phyloP scores from a whole-genome alignment of 2,888 invertebrate species.

The Neoaliturus tenellus region DNA sequence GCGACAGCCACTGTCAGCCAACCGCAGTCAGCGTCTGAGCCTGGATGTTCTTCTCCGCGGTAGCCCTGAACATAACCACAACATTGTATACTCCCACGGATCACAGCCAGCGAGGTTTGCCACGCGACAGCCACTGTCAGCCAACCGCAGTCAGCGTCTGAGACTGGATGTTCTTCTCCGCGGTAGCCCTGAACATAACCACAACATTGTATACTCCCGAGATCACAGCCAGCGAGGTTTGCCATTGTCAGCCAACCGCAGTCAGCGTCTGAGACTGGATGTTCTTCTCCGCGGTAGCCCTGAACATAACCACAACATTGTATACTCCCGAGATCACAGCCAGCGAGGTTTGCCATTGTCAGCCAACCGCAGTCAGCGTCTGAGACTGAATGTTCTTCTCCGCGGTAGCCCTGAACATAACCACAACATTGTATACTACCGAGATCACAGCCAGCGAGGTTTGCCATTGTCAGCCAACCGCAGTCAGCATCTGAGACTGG shows the following conservation, averaged over 20 bases:
- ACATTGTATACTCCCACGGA: too few species aligned
- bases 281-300: slow-evolving; percentile 37
- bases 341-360: slow-evolving; percentile 44
- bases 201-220: not conserved
- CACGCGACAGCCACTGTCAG: slow-evolving; percentile 53
- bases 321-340: slow-evolving; percentile 32
- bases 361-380: slow-evolving; percentile 60
- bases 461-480: slow-evolving; percentile 59
- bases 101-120: slow-evolving; percentile 37
- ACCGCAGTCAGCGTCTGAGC: slow-evolving; percentile 59
- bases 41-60: slow-evolving; percentile 44
- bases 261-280: slow-evolving; percentile 56
- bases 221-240: slow-evolving; percentile 19
- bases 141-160: slow-evolving; percentile 60
- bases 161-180: slow-evolving; percentile 49
- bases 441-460: slow-evolving; percentile 42
- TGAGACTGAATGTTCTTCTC: slow-evolving; percentile 49
- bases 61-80: not conserved
- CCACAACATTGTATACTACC: too few species aligned
- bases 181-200: not conserved
- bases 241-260: slow-evolving; percentile 59
- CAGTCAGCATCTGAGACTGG: slow-evolving; percentile 57
- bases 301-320: too few species aligned
- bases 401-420: slow-evolving; percentile 5
- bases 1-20: slow-evolving; percentile 57